A percentile compares a stretch with the other conserved stretches of the same genome.
phyloP scores from a whole-genome alignment of 2,888 invertebrate genomes.

The Ochropleura plecta region DNA sequence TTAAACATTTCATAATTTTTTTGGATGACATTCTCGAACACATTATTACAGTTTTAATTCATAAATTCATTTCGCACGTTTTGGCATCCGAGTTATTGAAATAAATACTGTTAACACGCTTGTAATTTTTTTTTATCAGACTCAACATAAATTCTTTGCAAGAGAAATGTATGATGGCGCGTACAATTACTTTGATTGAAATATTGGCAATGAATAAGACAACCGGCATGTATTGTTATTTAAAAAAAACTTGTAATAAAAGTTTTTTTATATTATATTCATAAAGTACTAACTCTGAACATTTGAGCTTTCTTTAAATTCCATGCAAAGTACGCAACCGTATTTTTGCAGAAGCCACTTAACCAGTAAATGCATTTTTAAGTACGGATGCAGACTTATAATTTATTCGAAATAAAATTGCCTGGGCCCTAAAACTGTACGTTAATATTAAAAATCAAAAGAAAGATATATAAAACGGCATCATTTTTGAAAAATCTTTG shows the following conservation, averaged over 20 bases:
- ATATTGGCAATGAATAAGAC: slow-evolving; percentile 30
- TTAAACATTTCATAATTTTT: slow-evolving; percentile 7
- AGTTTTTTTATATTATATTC: neutral
- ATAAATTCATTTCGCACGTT: slow-evolving; percentile 38
- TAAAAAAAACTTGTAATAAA: neutral
- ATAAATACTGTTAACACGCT: slow-evolving; percentile 61
- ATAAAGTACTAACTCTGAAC: neutral
- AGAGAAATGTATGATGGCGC: slow-evolving; percentile 26
- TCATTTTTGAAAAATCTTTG: slow-evolving; percentile 42
- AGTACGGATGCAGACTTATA: slow-evolving; percentile 25
- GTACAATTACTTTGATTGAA: slow-evolving; percentile 33
- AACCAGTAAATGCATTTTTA: slow-evolving; percentile 40
- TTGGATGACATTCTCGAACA: slow-evolving; percentile 21
- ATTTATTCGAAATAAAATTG: slow-evolving; percentile 32
- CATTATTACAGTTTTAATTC: slow-evolving; percentile 42
- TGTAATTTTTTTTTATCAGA: slow-evolving; percentile 40
- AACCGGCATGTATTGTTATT: neutral
- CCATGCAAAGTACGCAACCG: neutral
- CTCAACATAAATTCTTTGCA: slow-evolving; percentile 49
- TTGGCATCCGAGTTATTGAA: slow-evolving; percentile 40
- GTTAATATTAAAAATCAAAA: slow-evolving; percentile 56
- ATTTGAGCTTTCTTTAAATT: neutral
- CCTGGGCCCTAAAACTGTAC: neutral
- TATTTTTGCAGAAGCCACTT: slow-evolving; percentile 10
- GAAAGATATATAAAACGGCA: slow-evolving; percentile 38